Evolutionary conservation across 2,113 vertebrate species (phyloP).

Genomic region (Chionis minor): DNA sequence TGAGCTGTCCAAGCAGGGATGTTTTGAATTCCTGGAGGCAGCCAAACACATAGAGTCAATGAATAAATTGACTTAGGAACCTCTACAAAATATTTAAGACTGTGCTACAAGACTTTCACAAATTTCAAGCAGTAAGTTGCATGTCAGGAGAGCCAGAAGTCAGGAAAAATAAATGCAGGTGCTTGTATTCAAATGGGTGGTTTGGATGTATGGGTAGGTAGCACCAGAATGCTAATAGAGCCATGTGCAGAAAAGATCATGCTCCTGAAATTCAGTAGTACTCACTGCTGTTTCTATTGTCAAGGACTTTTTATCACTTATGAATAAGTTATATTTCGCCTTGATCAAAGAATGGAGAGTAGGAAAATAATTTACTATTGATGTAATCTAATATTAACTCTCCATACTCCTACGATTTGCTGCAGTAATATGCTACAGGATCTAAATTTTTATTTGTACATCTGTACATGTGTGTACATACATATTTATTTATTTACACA

Average conservation of each 20-base stretch:
- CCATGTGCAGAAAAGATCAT: neutral
- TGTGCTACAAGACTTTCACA: neutral
- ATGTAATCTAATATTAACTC: neutral
- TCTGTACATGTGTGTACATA: neutral
- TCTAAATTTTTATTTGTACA: neutral
- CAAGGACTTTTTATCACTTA: neutral
- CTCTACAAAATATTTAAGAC: neutral
- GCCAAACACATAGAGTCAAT: neutral
- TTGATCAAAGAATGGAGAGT: neutral
- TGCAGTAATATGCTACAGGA: neutral
- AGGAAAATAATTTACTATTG: neutral
- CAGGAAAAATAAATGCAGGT: neutral
- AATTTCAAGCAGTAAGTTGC: neutral
- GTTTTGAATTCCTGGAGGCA: slow-evolving; percentile 79
- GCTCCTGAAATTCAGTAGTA: neutral
- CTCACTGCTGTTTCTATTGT: neutral
- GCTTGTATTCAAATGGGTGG: neutral
- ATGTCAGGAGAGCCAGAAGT: neutral
- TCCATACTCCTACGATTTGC: neutral
- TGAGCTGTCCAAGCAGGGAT: slow-evolving; percentile 83
- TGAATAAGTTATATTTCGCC: neutral
- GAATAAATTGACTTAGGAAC: neutral
- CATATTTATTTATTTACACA: neutral
- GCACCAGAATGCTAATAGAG: neutral
- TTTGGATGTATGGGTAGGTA: neutral